Evolutionary conservation across 2,888 invertebrate genomes (phyloP), one percentile per base, ranked within the genome.

Genomic region (Horisme vitalbata): DNA sequence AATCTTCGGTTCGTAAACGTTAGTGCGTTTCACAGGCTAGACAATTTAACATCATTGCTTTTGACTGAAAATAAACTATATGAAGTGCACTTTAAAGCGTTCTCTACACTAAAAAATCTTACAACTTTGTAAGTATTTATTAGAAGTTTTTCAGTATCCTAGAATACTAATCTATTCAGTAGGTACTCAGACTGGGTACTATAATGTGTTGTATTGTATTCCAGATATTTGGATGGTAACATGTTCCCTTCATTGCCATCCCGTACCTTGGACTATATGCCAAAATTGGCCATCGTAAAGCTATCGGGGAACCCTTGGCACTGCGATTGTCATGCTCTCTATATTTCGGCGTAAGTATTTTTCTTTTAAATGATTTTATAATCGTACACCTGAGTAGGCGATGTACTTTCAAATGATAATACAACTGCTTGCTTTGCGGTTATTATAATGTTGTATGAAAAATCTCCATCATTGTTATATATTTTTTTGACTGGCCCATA

Each of bases 301-400:
- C 76, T 95, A 20, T 93, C 93, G 1, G 93, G 94, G 59, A 95
- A 95, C 75, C 94, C 95, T 0, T 95, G 95, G 95, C 94, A 95
- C 65, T 95, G 95, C 63, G 95, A 95, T 70, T 95, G 95, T 66
- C 92, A 93, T 57, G 92, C 93, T 20, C 84, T 94, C 1, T 95
- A 95, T 69, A 90, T 95, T 49, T 93, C 95, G 2, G 90, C 91
- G 93, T 95, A 84, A 91, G 91, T 41, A 37, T 14, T 8, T 24
- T 14, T 20, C 3, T 23, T 9, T 23, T 23, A 4, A 20, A 20
- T n/a, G n/a, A n/a, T n/a, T n/a, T n/a, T n/a, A n/a, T n/a, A n/a
- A n/a, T n/a, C n/a, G n/a, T n/a, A n/a, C n/a, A n/a, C n/a, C n/a
- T n/a, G n/a, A n/a, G n/a, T n/a, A n/a, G n/a, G n/a, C n/a, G n/a